These are phyloP conservation scores for Sphenodon punctatus DNA, from an alignment of 2,797 vertebrate species.

Conservation along the genomic window DNA sequence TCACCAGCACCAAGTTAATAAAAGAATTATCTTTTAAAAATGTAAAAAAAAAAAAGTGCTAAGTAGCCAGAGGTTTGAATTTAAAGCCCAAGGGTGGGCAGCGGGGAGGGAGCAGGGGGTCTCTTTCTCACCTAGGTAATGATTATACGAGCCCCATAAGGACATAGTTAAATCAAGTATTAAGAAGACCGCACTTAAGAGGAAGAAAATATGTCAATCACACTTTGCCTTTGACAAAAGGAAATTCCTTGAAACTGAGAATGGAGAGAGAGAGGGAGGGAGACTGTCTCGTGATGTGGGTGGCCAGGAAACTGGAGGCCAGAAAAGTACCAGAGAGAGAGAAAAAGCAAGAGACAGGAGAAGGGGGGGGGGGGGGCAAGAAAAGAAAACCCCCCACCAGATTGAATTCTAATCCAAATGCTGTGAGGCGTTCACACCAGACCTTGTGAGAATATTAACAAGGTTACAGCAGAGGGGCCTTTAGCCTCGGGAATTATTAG, in stretches of 20 bases:
- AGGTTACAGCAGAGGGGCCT: constrained; percentile 82
- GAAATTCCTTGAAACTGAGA: constrained; percentile 86
- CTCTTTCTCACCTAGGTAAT: constrained; percentile 76
- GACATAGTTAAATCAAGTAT: constrained; percentile 80
- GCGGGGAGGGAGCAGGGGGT: constrained; percentile 46
- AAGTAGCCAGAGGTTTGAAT: background rate
- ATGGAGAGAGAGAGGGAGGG: constrained; percentile 73
- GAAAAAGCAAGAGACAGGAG: constrained; percentile 62
- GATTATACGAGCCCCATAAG: constrained; percentile 72
- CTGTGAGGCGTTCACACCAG: constrained; percentile 81
- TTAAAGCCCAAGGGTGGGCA: constrained; percentile 2
- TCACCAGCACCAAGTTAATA: constrained; percentile 43
- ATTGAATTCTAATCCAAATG: constrained; percentile 81
- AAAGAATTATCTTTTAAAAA: constrained; percentile 5
- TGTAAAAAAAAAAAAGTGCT: background rate
- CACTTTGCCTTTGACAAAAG: constrained; percentile 83
- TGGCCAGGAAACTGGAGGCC: constrained; percentile 90
- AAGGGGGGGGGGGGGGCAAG: background rate
- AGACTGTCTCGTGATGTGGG: constrained; percentile 83
- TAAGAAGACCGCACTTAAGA: constrained; percentile 77
- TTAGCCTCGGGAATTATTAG: constrained; percentile 92
- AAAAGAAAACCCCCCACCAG: constrained; percentile 58
- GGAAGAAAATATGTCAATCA: constrained; percentile 82
- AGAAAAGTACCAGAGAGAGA: constrained; percentile 72
- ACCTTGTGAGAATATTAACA: constrained; percentile 86